Evolutionary conservation across 1,140 invertebrate genomes (phyloP).

Genomic region (Hycleus phaleratus): DNA sequence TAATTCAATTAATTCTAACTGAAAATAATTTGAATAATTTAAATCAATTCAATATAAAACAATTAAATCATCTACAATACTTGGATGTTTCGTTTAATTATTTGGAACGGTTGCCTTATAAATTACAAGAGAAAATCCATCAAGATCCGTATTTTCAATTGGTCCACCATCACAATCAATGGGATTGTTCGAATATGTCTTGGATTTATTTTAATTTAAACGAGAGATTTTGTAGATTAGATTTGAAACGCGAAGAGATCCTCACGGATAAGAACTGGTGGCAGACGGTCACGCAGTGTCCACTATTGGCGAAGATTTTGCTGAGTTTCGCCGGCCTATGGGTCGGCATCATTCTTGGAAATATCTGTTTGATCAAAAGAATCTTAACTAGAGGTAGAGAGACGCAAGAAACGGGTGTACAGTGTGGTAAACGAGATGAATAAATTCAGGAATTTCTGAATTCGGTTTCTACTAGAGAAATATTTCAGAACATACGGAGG

Average conservation of each 20-base stretch:
- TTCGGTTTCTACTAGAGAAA: too few relatives aligned
- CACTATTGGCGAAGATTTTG: neutral
- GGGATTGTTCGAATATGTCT: neutral
- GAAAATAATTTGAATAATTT: slow-evolving; percentile 3
- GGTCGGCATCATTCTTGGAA: neutral
- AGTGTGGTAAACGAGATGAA: too few relatives aligned
- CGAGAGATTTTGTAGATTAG: neutral
- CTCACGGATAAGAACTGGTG: too few relatives aligned
- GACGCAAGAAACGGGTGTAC: neutral
- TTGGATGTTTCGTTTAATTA: slow-evolving; percentile 3
- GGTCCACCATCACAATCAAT: neutral
- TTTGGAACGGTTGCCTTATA: neutral
- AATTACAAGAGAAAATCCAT: neutral
- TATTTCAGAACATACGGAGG: too few relatives aligned
- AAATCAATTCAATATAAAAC: neutral
- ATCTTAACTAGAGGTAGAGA: neutral
- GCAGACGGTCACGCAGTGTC: too few relatives aligned
- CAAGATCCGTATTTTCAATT: too few relatives aligned
- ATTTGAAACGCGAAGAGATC: too few relatives aligned
- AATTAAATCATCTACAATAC: neutral
- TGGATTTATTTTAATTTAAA: neutral
- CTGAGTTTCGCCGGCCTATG: neutral
- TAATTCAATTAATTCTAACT: slow-evolving; percentile 1
- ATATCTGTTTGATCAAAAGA: slow-evolving; percentile 1
- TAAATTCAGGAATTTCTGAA: too few relatives aligned